Conservation (phyloP, 2,888 invertebrate species). For the Fissipunctia ypsillon region DNA sequence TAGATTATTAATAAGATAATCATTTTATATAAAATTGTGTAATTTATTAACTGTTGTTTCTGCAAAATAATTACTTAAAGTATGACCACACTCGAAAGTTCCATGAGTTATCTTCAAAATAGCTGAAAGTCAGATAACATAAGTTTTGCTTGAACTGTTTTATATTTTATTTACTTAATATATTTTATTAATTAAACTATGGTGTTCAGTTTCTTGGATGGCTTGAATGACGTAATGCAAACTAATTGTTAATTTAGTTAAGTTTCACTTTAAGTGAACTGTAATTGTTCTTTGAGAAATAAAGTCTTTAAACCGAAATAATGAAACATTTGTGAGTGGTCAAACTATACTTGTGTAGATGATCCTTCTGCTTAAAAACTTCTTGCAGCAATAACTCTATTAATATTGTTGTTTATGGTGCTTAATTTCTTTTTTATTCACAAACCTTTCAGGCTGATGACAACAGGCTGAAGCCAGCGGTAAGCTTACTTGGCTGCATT, state of each 20-base stretch:
- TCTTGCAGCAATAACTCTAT: slow-evolving; percentile 40
- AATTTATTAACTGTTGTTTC: neutral
- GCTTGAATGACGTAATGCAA: no score
- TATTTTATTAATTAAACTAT: no score
- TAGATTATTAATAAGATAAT: neutral
- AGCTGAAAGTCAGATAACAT: neutral
- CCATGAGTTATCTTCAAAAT: neutral
- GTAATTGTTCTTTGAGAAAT: no score
- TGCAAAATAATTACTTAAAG: slow-evolving; percentile 20
- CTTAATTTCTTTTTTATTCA: slow-evolving; percentile 67
- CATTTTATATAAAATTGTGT: neutral
- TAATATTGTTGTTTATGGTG: slow-evolving; percentile 49
- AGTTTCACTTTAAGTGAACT: no score
- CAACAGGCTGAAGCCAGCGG: slow-evolving; percentile 85
- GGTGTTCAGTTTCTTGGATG: no score
- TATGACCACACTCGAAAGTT: slow-evolving; percentile 3
- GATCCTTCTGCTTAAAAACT: slow-evolving; percentile 36
- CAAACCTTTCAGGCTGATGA: slow-evolving; percentile 84
- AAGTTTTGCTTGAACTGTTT: no score
- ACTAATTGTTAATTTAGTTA: no score
- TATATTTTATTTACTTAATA: no score
- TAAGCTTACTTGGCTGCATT: slow-evolving; percentile 75
- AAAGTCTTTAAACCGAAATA: no score
- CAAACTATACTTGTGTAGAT: slow-evolving; percentile 7
- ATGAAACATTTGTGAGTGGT: neutral